These are phyloP conservation scores for Drosophila algonquin DNA, from an alignment of 2,888 invertebrate genomes.

Conservation along the genomic window DNA sequence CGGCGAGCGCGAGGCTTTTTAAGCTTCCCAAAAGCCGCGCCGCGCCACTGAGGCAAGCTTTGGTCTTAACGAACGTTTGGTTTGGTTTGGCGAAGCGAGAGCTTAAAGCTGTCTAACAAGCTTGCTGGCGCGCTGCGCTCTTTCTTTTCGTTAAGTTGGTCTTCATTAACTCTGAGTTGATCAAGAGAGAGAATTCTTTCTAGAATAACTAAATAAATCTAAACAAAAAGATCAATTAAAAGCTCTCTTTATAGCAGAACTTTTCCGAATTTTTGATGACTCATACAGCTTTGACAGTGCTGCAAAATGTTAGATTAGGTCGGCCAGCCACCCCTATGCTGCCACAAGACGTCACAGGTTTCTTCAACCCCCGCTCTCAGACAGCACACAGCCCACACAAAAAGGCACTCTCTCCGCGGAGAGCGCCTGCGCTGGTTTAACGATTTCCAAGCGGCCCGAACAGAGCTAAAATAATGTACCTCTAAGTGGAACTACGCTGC, in stretches of 20 bases:
- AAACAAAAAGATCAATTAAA: neutral
- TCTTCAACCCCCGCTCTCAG: slow-evolving; percentile 44
- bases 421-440: slow-evolving; percentile 72
- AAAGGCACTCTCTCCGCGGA: slow-evolving; percentile 26
- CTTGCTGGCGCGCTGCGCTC: slow-evolving; percentile 2
- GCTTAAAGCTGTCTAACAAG: slow-evolving; percentile 29
- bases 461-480: slow-evolving; percentile 60
- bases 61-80: slow-evolving; percentile 9
- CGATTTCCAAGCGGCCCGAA: slow-evolving; percentile 60
- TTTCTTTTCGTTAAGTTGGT: neutral
- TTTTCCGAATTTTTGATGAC: neutral
- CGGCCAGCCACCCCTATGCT: neutral
- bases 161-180: neutral
- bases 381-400: slow-evolving; percentile 47
- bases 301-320: slow-evolving; percentile 8
- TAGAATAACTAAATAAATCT: neutral
- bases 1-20: slow-evolving; percentile 71
- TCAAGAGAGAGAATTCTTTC: neutral
- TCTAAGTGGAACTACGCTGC: slow-evolving; percentile 53
- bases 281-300: slow-evolving; percentile 18
- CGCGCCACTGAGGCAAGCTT: slow-evolving; percentile 3
- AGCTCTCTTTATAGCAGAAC: neutral
- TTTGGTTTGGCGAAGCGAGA: slow-evolving; percentile 11
- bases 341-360: slow-evolving; percentile 62
- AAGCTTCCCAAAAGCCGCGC: slow-evolving; percentile 48